phyloP scores from a whole-genome alignment of 2,113 vertebrate genomes.

The Plecturocebus donacophilus region DNA sequence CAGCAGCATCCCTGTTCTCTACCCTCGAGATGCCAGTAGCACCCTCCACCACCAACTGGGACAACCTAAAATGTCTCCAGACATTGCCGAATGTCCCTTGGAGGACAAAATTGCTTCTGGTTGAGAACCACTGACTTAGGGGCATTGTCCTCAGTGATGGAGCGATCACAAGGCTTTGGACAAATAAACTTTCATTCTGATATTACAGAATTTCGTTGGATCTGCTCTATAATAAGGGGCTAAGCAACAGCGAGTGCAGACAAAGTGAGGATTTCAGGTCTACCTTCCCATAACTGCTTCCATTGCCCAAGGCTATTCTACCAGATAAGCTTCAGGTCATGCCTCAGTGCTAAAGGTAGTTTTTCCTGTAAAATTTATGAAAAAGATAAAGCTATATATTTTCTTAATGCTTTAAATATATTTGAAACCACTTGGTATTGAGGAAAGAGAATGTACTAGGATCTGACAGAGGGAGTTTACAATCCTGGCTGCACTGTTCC shows the following conservation, averaged over 20 bases:
- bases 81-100: too few relatives aligned
- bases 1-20: background rate
- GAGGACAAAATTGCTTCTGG: background rate
- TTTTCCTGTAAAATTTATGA: background rate
- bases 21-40: too few relatives aligned
- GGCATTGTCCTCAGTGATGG: rapidly evolving
- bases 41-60: background rate
- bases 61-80: background rate
- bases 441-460: background rate
- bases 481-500: rapidly evolving
- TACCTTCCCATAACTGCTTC: rapidly evolving
- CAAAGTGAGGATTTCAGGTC: rapidly evolving
- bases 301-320: rapidly evolving
- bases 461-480: background rate
- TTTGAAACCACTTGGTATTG: background rate
- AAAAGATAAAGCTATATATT: background rate
- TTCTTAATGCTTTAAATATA: background rate
- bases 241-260: rapidly evolving
- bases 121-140: background rate
- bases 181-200: background rate
- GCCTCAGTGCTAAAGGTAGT: background rate
- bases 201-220: rapidly evolving
- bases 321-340: background rate
- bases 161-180: background rate
- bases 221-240: rapidly evolving